Conservation (phyloP, 2,888 invertebrate species). For the Apamea anceps region DNA sequence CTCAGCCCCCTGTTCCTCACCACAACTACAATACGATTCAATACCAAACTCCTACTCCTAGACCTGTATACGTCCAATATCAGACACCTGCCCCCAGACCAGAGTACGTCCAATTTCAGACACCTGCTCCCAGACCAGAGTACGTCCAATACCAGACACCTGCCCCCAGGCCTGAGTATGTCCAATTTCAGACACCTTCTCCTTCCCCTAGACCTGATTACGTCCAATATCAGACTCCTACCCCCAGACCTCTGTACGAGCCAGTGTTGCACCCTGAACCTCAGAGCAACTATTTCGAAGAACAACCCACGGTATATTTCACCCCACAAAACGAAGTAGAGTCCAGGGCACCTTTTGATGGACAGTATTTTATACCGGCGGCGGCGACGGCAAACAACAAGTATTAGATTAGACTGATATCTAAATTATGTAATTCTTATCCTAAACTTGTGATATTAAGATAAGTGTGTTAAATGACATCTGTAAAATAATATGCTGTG, state of each 20-base stretch:
- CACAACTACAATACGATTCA: conserved; percentile 44
- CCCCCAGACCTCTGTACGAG: conserved; percentile 55
- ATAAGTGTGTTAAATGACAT: conserved; percentile 48
- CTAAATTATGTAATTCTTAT: conserved; percentile 21
- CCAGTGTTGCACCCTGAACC: conserved; percentile 54
- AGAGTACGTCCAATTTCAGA: conserved; percentile 47
- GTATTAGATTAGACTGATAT: conserved; percentile 43
- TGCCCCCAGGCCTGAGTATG: conserved; percentile 39
- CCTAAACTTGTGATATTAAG: conserved; percentile 63
- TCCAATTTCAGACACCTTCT: conserved; percentile 47
- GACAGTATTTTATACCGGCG: conserved; percentile 79
- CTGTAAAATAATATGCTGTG: conserved; percentile 54
- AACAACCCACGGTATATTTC: conserved; percentile 71
- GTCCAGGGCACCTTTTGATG: conserved; percentile 65
- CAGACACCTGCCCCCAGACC: conserved; percentile 41
- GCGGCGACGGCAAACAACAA: conserved; percentile 56
- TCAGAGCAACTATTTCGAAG: conserved; percentile 52
- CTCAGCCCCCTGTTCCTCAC: conserved; percentile 8
- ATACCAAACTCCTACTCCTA: conserved; percentile 48
- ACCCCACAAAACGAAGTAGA: conserved; percentile 77
- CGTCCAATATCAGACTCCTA: conserved; percentile 45
- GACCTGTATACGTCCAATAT: conserved; percentile 52
- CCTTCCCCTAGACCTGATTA: conserved; percentile 52
- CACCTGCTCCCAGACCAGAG: conserved; percentile 47
- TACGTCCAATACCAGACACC: conserved; percentile 37